Percentiles rank a stretch among this genome's conserved stretches.
These are phyloP conservation scores for Potamilus streckersoni DNA, from an alignment of 1,140 invertebrate species.

Conservation along the genomic window DNA sequence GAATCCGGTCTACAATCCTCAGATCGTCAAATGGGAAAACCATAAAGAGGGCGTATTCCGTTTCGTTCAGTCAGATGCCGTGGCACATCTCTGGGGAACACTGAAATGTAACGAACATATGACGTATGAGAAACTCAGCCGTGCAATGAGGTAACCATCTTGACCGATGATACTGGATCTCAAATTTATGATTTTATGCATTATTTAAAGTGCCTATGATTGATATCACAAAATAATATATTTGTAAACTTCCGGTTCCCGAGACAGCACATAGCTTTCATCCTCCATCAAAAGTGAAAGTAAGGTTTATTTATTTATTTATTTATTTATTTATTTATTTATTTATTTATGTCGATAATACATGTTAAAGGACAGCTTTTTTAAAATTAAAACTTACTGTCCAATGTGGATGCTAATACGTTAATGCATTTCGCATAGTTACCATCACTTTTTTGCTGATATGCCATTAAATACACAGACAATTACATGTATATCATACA, in stretches of 20 bases:
- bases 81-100: conserved; percentile 89
- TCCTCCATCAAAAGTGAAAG: too few relatives aligned
- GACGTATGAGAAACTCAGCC: conserved; percentile 94
- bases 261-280: too few relatives aligned
- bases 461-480: too few relatives aligned
- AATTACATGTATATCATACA: too few relatives aligned
- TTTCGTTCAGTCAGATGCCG: conserved; percentile 88
- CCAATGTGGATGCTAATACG: too few relatives aligned
- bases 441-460: too few relatives aligned
- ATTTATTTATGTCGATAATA: too few relatives aligned
- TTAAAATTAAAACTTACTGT: too few relatives aligned
- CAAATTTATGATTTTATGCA: neutral
- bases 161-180: neutral
- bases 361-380: too few relatives aligned
- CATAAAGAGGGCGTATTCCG: conserved; percentile 85
- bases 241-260: neutral
- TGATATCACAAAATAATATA: neutral
- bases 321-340: too few relatives aligned
- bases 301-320: too few relatives aligned
- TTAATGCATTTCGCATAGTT: too few relatives aligned
- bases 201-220: neutral
- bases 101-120: conserved; percentile 89
- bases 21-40: conserved; percentile 85
- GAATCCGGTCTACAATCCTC: conserved; percentile 59
- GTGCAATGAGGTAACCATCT: conserved; percentile 84